Evolutionary conservation across 1,140 invertebrate genomes (phyloP), one percentile per base, ranked within the genome.

Genomic region (Brachionus rotundiformis): DNA sequence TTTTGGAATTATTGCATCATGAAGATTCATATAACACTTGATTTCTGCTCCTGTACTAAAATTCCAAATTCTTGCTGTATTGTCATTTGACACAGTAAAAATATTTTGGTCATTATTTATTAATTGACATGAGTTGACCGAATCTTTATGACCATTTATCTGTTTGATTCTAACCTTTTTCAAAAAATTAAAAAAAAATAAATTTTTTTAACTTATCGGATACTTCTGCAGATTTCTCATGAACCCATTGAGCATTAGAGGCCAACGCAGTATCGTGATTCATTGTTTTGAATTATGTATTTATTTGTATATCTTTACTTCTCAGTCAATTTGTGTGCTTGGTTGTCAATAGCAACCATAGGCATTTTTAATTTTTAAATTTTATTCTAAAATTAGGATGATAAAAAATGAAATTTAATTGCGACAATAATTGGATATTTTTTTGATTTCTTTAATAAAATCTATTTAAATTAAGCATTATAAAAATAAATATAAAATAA

Each of bases 1-100:
- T 31, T 54, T 76, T 3, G 80, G 59, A 13, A 79, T 79, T 23
- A 73, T 76, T 25, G 41, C 41, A 29, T 76, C 63, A 82, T 68
- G 80, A 0, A 82, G 31, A 54, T 68, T 76, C 54, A 59, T 79
- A 19, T 79, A 79, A 41, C 11, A 59, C 5, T 33, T 39, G 23
- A 82, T 6, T 65, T 82, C 63, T 7, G 75, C 23, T 19, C 81
- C 81, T 7, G 36, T 31, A 23, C 39, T n/a, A 39, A 82, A 73
- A 65, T 82, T 59, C 81, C 81, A 82, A 27, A 82, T 16, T 59
- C 81, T 36, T 19, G 71, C 81, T 59, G 81, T 82, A 47, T 79
- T 65, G 31, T 82, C 81, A 13, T 79, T 63, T 36, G 47, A 59
- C n/a, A 29, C 63, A 29, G 68, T 76, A 16, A 82, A 59, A 44